A percentile compares a stretch with the other conserved stretches of the same genome.
These are phyloP conservation scores for Philopotamus ludificatus DNA, from an alignment of 1,140 invertebrate genomes.

Conservation along the genomic window DNA sequence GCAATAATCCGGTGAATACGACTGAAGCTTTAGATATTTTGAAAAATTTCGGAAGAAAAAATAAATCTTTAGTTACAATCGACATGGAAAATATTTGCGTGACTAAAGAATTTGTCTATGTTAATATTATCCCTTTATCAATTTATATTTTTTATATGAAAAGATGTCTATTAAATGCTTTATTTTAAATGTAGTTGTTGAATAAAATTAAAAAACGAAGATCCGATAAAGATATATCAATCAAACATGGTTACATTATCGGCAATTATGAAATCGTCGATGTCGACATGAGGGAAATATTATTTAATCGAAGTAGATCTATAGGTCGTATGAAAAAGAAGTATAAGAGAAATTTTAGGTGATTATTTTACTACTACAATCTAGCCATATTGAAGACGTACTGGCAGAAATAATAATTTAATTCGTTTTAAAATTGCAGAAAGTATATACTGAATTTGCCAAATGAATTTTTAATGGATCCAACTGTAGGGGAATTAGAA, in stretches of 20 bases:
- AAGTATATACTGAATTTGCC: conserved; percentile 41
- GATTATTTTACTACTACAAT: conserved; percentile 29
- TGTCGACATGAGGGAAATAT: conserved; percentile 48
- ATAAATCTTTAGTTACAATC: conserved; percentile 39
- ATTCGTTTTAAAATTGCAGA: conserved; percentile 31
- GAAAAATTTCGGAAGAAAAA: conserved; percentile 33
- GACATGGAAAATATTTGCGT: conserved; percentile 43
- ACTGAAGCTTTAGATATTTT: conserved; percentile 41
- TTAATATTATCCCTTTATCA: conserved; percentile 14
- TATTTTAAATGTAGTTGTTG: conserved; percentile 3
- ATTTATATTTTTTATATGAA: not conserved
- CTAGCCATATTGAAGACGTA: conserved; percentile 17
- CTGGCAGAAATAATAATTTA: conserved; percentile 20
- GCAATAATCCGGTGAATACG: conserved; percentile 42
- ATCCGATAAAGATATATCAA: conserved; percentile 42
- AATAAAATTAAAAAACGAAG: conserved; percentile 40
- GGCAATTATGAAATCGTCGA: conserved; percentile 50
- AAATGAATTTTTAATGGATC: conserved; percentile 4
- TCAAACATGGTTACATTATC: conserved; percentile 51
- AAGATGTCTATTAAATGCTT: not conserved
- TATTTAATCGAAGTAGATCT: conserved; percentile 51
- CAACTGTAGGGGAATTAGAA: conserved; percentile 45
- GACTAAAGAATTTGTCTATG: conserved; percentile 42
- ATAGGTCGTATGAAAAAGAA: conserved; percentile 50
- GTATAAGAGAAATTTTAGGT: conserved; percentile 49